Base-by-base conservation (phyloP, 1,140 invertebrate species). In the Pseudachorutes palmiensis region DNA sequence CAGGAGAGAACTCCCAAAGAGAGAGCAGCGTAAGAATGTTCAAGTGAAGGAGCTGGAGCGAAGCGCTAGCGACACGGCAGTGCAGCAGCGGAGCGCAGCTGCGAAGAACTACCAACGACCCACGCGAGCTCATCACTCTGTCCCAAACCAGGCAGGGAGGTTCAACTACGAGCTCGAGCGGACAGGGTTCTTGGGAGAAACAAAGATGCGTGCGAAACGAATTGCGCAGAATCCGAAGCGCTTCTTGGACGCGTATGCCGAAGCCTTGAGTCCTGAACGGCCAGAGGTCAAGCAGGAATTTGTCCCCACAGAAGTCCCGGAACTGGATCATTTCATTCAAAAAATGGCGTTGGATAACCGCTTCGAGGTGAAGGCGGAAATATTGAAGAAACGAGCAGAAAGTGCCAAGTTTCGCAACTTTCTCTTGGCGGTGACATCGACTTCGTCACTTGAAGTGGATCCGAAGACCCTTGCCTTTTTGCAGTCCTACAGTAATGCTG, bases 241-340 rank as follows among this genome's bases (percentile, higher is more conserved):
- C 30, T 71, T 71, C 33, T 41, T 71, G 1, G 64, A 71, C 12
- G 48, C 49, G 33, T 71, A 65, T 51, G 70, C 66, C 0, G 64
- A 58, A 64, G 61, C 57, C 59, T 67, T 32, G 57, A 41, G 1
- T 32, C 62, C 26, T 0, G n/a, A 48, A 36, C 28, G 9, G 12
- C 45, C 33, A 19, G 59, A 12, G 3, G 12, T n/a, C 9, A 9
- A 19, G 59, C 59, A 61, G 19, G 29, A 30, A 61, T 32, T 61
- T 29, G 29, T 61, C 5, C 30, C 29, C 14, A 61, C 59, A 9
- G 59, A 63, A 26, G 3, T 28, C 29, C 41, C 61, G 14, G 33
- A 36, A 19, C 36, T 63, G 33, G 41, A 63, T 9, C 3, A 26
- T 19, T 63, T 63, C 26, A 63, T 63, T 26, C 26, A 41, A 16